A percentile compares a stretch with the other conserved stretches of the same genome.
Conservation (phyloP, 2,113 vertebrate species). For the Vombatus ursinus region DNA sequence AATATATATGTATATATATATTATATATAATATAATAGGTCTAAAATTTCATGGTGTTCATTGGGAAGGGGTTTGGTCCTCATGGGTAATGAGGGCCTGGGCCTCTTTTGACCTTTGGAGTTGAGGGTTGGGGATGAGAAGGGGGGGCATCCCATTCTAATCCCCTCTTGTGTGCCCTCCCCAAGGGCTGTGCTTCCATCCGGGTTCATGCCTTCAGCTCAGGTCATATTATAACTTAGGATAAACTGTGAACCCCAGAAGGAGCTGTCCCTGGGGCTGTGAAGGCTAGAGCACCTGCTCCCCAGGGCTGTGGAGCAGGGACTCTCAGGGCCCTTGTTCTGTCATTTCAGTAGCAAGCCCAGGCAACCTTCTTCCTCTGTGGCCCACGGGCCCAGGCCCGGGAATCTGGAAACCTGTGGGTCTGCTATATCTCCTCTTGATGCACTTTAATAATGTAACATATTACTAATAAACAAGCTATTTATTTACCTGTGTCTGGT, state of each 20-base stretch:
- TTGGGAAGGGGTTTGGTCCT: slow-evolving; percentile 68
- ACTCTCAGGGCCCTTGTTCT: not conserved
- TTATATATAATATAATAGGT: slow-evolving; percentile 39
- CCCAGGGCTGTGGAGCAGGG: rapidly evolving
- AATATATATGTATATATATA: too few species aligned
- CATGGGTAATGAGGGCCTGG: slow-evolving; percentile 61
- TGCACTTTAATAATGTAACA: slow-evolving; percentile 85
- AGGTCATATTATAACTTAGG: slow-evolving; percentile 76
- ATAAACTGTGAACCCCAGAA: slow-evolving; percentile 84
- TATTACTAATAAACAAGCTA: slow-evolving; percentile 81
- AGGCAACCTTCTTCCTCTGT: slow-evolving; percentile 69
- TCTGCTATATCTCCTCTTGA: slow-evolving; percentile 77
- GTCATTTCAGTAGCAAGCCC: slow-evolving; percentile 67
- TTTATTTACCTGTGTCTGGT: slow-evolving; percentile 79
- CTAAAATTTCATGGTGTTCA: slow-evolving; percentile 57
- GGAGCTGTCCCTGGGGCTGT: slow-evolving; percentile 55
- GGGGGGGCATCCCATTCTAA: slow-evolving; percentile 31
- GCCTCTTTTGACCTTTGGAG: slow-evolving; percentile 72
- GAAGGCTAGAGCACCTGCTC: not conserved
- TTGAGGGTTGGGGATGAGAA: slow-evolving; percentile 60
- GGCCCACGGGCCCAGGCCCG: slow-evolving; percentile 41
- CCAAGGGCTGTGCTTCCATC: slow-evolving; percentile 73
- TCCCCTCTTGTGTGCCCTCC: slow-evolving; percentile 66
- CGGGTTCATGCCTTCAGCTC: slow-evolving; percentile 72
- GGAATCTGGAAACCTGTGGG: slow-evolving; percentile 64